Conservation (phyloP, 2,888 invertebrate genomes). For the Amphipoea oculea region DNA sequence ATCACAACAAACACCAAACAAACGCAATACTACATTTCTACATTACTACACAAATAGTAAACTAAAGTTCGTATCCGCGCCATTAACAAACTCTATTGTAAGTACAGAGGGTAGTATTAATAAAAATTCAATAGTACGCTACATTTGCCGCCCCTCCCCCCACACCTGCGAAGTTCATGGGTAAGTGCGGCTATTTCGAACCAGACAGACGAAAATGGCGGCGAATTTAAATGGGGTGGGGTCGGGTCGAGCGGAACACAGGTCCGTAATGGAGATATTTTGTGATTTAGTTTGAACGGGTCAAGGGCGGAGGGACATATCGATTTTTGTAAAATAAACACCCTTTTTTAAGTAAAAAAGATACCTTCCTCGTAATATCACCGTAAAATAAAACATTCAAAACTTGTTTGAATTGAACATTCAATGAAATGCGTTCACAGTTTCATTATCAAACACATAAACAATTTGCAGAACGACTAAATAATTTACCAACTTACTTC, state of each 20-base stretch:
- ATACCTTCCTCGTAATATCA: not conserved
- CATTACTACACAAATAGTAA: slow-evolving; percentile 9
- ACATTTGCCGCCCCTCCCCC: slow-evolving; percentile 40
- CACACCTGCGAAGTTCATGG: slow-evolving; percentile 61
- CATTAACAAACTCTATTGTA: slow-evolving; percentile 34
- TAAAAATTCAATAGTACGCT: slow-evolving; percentile 57
- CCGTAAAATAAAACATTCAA: not conserved
- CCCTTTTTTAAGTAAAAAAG: not conserved
- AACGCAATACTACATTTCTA: slow-evolving; percentile 1
- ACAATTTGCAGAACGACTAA: not conserved
- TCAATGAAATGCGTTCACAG: not conserved
- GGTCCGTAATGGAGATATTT: slow-evolving; percentile 33
- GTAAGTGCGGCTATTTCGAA: slow-evolving; percentile 69
- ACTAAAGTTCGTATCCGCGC: slow-evolving; percentile 17
- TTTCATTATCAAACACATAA: not conserved
- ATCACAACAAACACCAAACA: not conserved
- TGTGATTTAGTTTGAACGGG: slow-evolving; percentile 27
- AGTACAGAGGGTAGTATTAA: slow-evolving; percentile 42
- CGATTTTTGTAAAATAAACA: slow-evolving; percentile 8
- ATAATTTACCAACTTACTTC: slow-evolving; percentile 10
- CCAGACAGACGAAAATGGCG: slow-evolving; percentile 71
- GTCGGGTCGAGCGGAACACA: slow-evolving; percentile 28
- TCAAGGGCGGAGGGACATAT: slow-evolving; percentile 6
- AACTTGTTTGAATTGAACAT: not conserved
- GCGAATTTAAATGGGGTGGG: slow-evolving; percentile 50